Conservation (phyloP, 2,888 invertebrate species). For the Anagyrus pseudococci region DNA sequence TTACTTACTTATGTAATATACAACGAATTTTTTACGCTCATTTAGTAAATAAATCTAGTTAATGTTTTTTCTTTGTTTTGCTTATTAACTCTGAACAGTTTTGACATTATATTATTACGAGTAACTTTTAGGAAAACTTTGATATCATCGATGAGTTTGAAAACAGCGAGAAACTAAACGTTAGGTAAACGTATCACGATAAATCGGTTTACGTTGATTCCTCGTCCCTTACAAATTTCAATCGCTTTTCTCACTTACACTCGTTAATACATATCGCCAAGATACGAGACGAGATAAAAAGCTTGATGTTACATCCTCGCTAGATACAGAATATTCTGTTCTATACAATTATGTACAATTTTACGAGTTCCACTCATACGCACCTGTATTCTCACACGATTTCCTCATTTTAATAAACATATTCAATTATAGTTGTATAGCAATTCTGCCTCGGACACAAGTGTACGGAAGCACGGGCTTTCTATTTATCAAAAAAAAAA, state of each 20-base stretch:
- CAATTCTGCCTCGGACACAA: too few relatives aligned
- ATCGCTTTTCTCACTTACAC: too few relatives aligned
- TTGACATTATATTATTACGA: slow-evolving; percentile 30
- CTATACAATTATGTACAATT: slow-evolving; percentile 58
- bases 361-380: slow-evolving; percentile 18
- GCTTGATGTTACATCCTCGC: too few relatives aligned
- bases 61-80: slow-evolving; percentile 32
- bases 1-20: slow-evolving; percentile 50
- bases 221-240: too few relatives aligned
- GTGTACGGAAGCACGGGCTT: too few relatives aligned
- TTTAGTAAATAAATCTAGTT: slow-evolving; percentile 15
- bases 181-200: too few relatives aligned
- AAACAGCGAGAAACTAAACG: not conserved
- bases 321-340: slow-evolving; percentile 41
- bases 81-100: slow-evolving; percentile 8
- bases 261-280: too few relatives aligned
- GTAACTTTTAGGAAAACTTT: slow-evolving; percentile 21
- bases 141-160: not conserved
- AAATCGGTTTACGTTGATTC: too few relatives aligned
- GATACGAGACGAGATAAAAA: too few relatives aligned
- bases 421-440: too few relatives aligned
- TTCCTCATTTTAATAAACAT: too few relatives aligned
- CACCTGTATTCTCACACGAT: not conserved
- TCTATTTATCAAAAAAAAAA: too few relatives aligned
- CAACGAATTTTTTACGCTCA: slow-evolving; percentile 46